These are phyloP conservation scores for Sorex maritimensis DNA, from an alignment of 2,797 vertebrate species.

Conservation along the genomic window DNA sequence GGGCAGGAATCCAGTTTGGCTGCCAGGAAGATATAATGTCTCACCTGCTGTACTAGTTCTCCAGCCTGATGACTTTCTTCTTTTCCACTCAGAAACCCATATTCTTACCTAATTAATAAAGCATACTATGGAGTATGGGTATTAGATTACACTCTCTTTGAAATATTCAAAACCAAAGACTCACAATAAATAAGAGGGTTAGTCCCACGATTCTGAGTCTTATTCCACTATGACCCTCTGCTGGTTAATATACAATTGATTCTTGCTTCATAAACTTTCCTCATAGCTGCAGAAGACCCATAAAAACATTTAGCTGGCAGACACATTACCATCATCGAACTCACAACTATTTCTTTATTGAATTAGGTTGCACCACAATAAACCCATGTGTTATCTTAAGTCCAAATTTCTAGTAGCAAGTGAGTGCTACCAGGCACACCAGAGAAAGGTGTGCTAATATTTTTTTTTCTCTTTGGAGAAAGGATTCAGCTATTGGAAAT, in stretches of 20 bases:
- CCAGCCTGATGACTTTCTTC: background rate
- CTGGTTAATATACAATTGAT: background rate
- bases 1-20: too few relatives aligned
- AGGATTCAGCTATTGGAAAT: background rate
- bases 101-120: constrained; percentile 27
- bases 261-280: constrained; percentile 46
- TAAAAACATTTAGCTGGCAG: background rate
- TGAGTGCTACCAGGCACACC: background rate
- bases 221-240: background rate
- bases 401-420: background rate
- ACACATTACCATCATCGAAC: constrained; percentile 8
- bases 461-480: background rate
- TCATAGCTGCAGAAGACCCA: constrained; percentile 15
- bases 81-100: background rate
- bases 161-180: constrained; percentile 25
- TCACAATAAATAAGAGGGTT: background rate
- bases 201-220: background rate
- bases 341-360: constrained; percentile 2
- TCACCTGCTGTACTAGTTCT: background rate
- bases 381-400: background rate
- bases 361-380: background rate
- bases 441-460: background rate
- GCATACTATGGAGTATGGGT: background rate
- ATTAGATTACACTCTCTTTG: background rate
- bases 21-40: too few relatives aligned